Conservation (phyloP, 2,797 vertebrate genomes). For the Thunnus albacares region DNA sequence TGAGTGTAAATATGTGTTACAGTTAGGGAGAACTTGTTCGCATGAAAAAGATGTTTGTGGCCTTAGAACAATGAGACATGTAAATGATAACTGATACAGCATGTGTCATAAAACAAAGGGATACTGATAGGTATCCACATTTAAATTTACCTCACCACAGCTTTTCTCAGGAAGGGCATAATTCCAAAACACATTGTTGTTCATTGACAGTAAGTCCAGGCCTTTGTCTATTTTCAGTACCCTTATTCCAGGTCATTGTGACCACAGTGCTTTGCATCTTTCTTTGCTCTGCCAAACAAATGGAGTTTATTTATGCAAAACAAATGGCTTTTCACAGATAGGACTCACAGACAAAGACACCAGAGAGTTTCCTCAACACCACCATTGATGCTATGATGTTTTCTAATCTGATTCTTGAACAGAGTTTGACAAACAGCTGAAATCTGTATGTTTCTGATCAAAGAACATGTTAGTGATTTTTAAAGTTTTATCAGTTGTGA, state of each 20-base stretch:
- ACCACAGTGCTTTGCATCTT: constrained; percentile 82
- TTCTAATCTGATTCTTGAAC: constrained; percentile 71
- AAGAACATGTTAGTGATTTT: constrained; percentile 6
- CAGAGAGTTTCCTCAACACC: constrained; percentile 43
- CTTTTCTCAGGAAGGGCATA: constrained; percentile 51
- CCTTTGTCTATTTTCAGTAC: constrained; percentile 64
- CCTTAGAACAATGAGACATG: constrained; percentile 58
- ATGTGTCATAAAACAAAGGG: constrained; percentile 54
- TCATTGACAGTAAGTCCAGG: constrained; percentile 54
- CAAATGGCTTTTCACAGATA: constrained; percentile 57
- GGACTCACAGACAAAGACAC: constrained; percentile 51
- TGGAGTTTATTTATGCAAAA: constrained; percentile 82
- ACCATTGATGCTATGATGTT: constrained; percentile 8
- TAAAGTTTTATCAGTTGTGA: constrained; percentile 21
- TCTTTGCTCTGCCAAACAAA: constrained; percentile 78
- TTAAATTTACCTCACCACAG: constrained; percentile 76
- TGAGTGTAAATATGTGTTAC: constrained; percentile 22
- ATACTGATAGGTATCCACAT: constrained; percentile 49
- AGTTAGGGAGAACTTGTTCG: constrained; percentile 63
- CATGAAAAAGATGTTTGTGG: constrained; percentile 56
- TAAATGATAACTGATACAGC: constrained; percentile 75
- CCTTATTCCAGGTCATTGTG: constrained; percentile 17
- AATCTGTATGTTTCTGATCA: constrained; percentile 12
- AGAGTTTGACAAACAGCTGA: constrained; percentile 33
- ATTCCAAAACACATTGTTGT: constrained; percentile 57